These are phyloP conservation scores for Drosophila lacteicornis DNA, from an alignment of 1,140 invertebrate genomes.

Conservation along the genomic window DNA sequence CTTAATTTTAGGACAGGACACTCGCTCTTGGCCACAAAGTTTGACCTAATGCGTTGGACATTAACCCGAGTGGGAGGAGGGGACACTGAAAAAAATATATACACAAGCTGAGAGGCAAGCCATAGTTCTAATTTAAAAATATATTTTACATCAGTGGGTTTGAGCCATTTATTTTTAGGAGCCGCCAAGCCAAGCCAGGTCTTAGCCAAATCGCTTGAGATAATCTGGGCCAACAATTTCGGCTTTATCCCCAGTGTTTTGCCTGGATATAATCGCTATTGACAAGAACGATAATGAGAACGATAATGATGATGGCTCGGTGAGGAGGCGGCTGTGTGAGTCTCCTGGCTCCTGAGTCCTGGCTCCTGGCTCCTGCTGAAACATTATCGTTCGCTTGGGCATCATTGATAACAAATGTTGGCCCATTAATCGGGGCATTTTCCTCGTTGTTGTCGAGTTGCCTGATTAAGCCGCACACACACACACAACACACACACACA, in stretches of 20 bases:
- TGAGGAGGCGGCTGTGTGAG: neutral
- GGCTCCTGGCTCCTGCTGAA: conserved; percentile 26
- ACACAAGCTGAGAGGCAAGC: neutral
- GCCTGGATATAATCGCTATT: conserved; percentile 29
- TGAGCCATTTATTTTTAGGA: neutral
- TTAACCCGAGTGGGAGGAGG: conserved; percentile 4
- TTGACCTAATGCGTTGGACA: conserved; percentile 35
- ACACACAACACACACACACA: conserved; percentile 6
- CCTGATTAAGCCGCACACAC: conserved; percentile 55
- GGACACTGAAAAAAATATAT: conserved; percentile 5
- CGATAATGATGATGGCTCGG: conserved; percentile 48
- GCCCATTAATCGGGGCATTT: conserved; percentile 69
- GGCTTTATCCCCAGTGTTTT: conserved; percentile 12
- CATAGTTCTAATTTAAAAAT: too few relatives aligned
- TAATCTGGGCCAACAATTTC: neutral
- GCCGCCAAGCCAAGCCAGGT: neutral
- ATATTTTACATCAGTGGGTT: neutral
- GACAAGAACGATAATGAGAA: conserved; percentile 53
- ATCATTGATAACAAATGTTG: conserved; percentile 76
- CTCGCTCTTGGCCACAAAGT: conserved; percentile 45
- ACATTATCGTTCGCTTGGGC: conserved; percentile 74
- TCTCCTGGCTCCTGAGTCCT: neutral
- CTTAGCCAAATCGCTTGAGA: neutral
- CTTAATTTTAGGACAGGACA: conserved; percentile 50
- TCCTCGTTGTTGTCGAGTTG: conserved; percentile 23